Percentiles rank a stretch among this genome's conserved stretches.
Conservation (phyloP, 2,888 invertebrate genomes). For the Sylvicola cinctus region DNA sequence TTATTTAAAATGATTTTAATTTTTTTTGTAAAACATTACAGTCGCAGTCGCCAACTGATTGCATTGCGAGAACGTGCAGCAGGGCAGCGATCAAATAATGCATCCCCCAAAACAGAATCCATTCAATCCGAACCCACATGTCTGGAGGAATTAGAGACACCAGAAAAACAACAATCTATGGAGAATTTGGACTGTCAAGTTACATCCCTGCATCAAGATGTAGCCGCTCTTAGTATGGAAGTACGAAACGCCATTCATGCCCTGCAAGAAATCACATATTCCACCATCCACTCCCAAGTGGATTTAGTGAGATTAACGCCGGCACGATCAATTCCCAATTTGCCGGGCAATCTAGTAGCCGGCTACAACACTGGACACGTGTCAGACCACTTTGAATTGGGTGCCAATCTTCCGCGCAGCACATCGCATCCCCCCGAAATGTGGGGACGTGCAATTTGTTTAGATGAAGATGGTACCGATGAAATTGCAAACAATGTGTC, state of each 20-base stretch:
- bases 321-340: slow-evolving; percentile 67
- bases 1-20: background rate
- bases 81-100: slow-evolving; percentile 39
- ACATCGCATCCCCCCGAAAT: slow-evolving; percentile 74
- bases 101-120: slow-evolving; percentile 29
- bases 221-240: slow-evolving; percentile 66
- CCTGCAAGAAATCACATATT: slow-evolving; percentile 58
- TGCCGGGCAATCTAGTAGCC: slow-evolving; percentile 24
- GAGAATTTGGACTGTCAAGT: slow-evolving; percentile 68
- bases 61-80: slow-evolving; percentile 43
- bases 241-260: slow-evolving; percentile 67
- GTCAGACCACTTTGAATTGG: slow-evolving; percentile 15
- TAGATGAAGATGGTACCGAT: too few relatives aligned
- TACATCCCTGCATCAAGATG: slow-evolving; percentile 63
- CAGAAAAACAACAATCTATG: slow-evolving; percentile 23
- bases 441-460: slow-evolving; percentile 60
- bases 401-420: slow-evolving; percentile 51
- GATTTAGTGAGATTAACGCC: slow-evolving; percentile 34
- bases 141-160: slow-evolving; percentile 35
- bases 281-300: slow-evolving; percentile 20
- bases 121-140: slow-evolving; percentile 8
- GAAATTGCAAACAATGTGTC: slow-evolving; percentile 6
- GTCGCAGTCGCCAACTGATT: slow-evolving; percentile 23
- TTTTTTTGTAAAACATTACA: background rate
- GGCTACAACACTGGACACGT: slow-evolving; percentile 12